Evolutionary conservation across 2,113 vertebrate species (phyloP).

Genomic region (Nesogale talazaci): DNA sequence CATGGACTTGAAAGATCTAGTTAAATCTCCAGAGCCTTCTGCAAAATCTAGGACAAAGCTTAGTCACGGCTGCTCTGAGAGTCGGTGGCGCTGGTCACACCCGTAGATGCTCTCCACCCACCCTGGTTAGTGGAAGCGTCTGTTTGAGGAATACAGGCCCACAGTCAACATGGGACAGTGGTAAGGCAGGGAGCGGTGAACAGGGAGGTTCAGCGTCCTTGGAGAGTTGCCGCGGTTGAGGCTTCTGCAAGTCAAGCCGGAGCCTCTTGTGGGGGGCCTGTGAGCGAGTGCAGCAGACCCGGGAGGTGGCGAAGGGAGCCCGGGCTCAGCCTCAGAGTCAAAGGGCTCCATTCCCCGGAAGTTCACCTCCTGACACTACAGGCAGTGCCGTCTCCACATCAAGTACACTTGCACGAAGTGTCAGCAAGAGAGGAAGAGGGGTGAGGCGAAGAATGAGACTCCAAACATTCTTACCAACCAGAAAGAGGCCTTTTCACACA

Average conservation of each 20-base stretch:
- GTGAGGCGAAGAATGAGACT: not conserved
- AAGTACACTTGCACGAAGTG: conserved; percentile 60
- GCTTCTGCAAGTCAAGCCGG: conserved; percentile 15
- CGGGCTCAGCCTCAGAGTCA: not conserved
- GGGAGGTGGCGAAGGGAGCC: conserved; percentile 1
- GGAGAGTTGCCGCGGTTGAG: not conserved
- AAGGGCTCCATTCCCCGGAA: not conserved
- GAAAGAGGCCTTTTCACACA: conserved; percentile 91
- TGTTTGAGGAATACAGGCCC: conserved; percentile 49
- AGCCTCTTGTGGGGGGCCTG: not conserved
- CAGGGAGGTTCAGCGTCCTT: not conserved
- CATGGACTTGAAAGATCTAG: not conserved
- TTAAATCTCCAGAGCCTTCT: conserved; percentile 13
- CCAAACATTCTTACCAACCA: conserved; percentile 88
- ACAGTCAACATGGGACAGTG: conserved; percentile 5
- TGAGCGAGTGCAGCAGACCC: conserved; percentile 18
- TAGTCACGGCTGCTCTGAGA: not conserved
- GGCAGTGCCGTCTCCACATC: conserved; percentile 16
- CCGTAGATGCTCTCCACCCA: not conserved
- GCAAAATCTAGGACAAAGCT: conserved; percentile 35
- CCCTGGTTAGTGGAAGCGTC: conserved; percentile 8
- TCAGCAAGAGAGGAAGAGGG: conserved; percentile 24
- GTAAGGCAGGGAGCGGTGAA: not conserved
- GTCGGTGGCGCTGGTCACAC: not conserved
- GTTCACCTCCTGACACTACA: not conserved